Base-by-base conservation (phyloP, 2,797 vertebrate genomes). In the Macropus fuliginosus region DNA sequence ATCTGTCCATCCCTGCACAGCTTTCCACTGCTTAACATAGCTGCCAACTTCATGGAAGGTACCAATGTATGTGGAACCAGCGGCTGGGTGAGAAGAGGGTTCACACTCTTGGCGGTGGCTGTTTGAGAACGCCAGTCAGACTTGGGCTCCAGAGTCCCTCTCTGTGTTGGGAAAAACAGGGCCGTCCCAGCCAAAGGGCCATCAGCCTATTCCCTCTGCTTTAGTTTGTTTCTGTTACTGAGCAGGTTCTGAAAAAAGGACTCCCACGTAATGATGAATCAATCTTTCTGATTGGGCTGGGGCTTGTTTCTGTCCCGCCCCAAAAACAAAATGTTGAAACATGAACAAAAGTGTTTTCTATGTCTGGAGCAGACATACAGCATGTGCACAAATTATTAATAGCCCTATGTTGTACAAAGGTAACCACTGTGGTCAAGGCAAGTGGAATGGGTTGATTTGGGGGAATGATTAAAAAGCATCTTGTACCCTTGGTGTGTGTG, bases 21-120 rank as follows among this genome's bases (percentile, higher is more conserved):
- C 97, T 98, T 94, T 55, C 95, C 96, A 96, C 95, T 81, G 97
- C 96, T 95, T 96, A 89, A 91, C n/a, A 91, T 94, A 96, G 94
- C 93, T 92, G 92, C 91, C 93, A 95, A 94, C 92, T 93, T 87
- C 92, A 92, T 91, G 93, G 95, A 50, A 98, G 98, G 93, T 91
- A 89, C 52, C 96, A 40, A 97, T 46, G 95, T 55, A 95, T 18
- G 92, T 5, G 93, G 97, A 97, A 96, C 50, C 96, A 97, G 97
- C 91, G 14, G 91, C 54, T 28, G 13, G 1, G 55, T 89, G 56
- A 93, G 96, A 94, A 55, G 55, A 97, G 95, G 95, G 40, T 57
- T 87, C 40, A 11, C 0, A 9, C 40, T 87, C 40, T 24, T 12
- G 21, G 31, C 5, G 3, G 40, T 46, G 40, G 74, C 40, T 46